These are phyloP conservation scores for Actinia equina DNA, from an alignment of 64 coral and sea anemone species.

Conservation along the genomic window DNA sequence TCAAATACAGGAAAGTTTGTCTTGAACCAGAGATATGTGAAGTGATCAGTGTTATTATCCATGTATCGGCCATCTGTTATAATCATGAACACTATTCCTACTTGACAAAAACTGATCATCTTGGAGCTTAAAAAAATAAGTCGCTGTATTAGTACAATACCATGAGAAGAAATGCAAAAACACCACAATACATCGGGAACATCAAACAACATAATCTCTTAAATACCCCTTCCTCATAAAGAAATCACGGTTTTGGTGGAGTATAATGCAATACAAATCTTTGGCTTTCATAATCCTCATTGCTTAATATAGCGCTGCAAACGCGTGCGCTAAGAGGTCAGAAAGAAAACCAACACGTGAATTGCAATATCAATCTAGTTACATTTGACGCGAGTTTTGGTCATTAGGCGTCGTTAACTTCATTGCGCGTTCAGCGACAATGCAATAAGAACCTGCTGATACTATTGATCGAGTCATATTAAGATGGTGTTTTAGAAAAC, in stretches of 20 bases:
- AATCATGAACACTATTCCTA: not conserved
- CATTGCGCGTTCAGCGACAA: not conserved
- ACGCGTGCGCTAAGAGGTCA: not conserved
- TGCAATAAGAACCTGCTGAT: not conserved
- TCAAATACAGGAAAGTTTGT: no score
- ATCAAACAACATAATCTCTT: not conserved
- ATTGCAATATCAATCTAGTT: not conserved
- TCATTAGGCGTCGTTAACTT: not conserved
- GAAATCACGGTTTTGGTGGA: not conserved
- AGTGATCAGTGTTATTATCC: not conserved
- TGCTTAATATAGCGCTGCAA: not conserved
- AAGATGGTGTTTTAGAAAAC: not conserved
- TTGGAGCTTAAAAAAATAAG: slow-evolving; percentile 3
- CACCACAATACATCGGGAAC: not conserved
- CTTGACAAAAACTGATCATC: not conserved
- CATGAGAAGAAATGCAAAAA: not conserved
- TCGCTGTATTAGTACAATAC: not conserved
- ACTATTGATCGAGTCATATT: not conserved
- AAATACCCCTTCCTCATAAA: not conserved
- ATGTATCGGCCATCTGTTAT: not conserved
- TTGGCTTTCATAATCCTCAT: not conserved
- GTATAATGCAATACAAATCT: not conserved
- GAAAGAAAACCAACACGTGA: not conserved
- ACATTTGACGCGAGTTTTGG: not conserved
- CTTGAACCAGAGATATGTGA: no score